phyloP scores from a whole-genome alignment of 2,888 invertebrate genomes.

The Cotesia congregata region DNA sequence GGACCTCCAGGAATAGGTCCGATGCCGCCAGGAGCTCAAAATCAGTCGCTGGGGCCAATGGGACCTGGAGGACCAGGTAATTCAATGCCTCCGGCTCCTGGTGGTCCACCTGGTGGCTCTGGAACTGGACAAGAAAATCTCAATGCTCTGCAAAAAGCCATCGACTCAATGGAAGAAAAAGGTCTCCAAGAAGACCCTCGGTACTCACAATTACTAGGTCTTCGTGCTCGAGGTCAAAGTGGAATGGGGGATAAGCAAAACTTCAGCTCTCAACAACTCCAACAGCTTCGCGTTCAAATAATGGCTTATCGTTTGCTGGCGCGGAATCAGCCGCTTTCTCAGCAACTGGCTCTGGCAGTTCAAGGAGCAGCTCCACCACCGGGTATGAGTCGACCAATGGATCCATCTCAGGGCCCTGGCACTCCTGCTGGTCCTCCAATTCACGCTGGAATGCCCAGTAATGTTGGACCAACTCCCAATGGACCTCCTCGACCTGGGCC shows the following conservation, averaged over 20 bases:
- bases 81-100: conserved; percentile 52
- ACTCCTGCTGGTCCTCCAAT: conserved; percentile 61
- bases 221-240: conserved; percentile 79
- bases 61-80: conserved; percentile 46
- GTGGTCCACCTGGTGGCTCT: conserved; percentile 70
- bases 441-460: conserved; percentile 53
- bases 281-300: conserved; percentile 93
- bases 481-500: conserved; percentile 59
- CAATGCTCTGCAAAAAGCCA: conserved; percentile 92
- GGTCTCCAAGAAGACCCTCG: conserved; percentile 94
- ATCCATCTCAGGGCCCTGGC: conserved; percentile 60
- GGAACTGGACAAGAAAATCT: conserved; percentile 82
- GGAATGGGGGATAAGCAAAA: conserved; percentile 76
- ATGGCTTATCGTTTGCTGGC: conserved; percentile 93
- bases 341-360: conserved; percentile 79
- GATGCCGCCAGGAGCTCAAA: conserved; percentile 42
- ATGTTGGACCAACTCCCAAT: conserved; percentile 52
- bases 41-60: conserved; percentile 49
- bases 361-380: conserved; percentile 72
- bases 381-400: conserved; percentile 63
- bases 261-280: conserved; percentile 85
- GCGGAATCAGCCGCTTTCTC: conserved; percentile 91
- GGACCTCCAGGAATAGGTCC: conserved; percentile 35
- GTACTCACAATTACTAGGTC: conserved; percentile 88
- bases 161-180: conserved; percentile 96